Conservation (phyloP, 1,140 invertebrate species). For the Danaus melanippus region DNA sequence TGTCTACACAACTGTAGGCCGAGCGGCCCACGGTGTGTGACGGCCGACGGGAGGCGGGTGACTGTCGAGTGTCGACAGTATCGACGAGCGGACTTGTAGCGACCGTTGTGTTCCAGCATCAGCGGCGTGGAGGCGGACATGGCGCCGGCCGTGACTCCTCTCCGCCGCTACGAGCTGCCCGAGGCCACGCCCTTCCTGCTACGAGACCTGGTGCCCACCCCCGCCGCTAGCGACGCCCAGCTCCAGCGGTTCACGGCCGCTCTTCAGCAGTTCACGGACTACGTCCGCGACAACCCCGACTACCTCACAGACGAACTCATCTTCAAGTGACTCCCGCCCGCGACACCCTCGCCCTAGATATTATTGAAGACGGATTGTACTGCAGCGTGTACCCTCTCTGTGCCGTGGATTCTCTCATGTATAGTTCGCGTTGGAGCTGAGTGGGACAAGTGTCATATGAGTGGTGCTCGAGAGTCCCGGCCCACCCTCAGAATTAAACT, state of each 20-base stretch:
- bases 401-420: too few species aligned
- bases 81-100: too few species aligned
- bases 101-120: slow-evolving; percentile 21
- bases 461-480: too few species aligned
- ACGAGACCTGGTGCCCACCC: slow-evolving; percentile 14
- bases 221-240: background rate
- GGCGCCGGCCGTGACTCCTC: slow-evolving; percentile 34
- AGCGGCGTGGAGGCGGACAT: slow-evolving; percentile 29
- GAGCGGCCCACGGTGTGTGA: too few species aligned
- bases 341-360: too few species aligned
- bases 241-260: slow-evolving; percentile 7
- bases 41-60: too few species aligned
- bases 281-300: slow-evolving; percentile 27
- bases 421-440: too few species aligned
- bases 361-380: too few species aligned
- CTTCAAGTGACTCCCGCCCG: slow-evolving; percentile 8
- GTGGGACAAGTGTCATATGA: background rate
- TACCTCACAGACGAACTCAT: slow-evolving; percentile 36
- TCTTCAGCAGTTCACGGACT: slow-evolving; percentile 14
- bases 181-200: slow-evolving; percentile 23
- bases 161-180: slow-evolving; percentile 41
- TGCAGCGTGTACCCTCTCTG: too few species aligned
- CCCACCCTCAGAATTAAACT: too few species aligned
- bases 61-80: too few species aligned
- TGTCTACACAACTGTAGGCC: too few species aligned